Percentiles rank a stretch among this genome's conserved stretches.
Conservation (phyloP, 2,797 vertebrate genomes). For the Takifugu rubripes region DNA sequence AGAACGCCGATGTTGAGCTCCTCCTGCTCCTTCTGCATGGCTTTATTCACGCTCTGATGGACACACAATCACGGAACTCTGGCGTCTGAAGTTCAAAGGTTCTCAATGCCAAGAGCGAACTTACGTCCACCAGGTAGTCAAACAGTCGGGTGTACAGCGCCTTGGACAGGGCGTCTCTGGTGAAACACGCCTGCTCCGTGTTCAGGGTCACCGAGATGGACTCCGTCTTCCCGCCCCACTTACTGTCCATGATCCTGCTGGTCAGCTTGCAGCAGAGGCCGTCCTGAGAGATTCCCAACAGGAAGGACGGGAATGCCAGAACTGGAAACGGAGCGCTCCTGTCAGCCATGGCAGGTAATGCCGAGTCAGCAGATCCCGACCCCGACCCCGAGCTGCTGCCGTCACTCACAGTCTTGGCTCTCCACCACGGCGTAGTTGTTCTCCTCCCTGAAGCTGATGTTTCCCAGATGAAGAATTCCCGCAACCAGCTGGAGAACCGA, state of each 20-base stretch:
- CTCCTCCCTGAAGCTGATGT: slow-evolving; percentile 80
- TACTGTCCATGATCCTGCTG: slow-evolving; percentile 82
- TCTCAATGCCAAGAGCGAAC: slow-evolving; percentile 22
- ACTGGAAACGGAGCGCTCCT: slow-evolving; percentile 51
- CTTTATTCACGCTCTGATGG: slow-evolving; percentile 77
- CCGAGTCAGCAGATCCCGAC: no score
- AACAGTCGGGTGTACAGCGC: slow-evolving; percentile 80
- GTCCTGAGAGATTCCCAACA: slow-evolving; percentile 78
- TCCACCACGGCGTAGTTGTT: slow-evolving; percentile 83
- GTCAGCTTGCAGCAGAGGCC: slow-evolving; percentile 78
- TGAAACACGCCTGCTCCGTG: slow-evolving; percentile 79
- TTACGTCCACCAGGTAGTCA: slow-evolving; percentile 81
- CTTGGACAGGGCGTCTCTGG: slow-evolving; percentile 80
- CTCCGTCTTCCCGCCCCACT: slow-evolving; percentile 81
- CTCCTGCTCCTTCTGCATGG: slow-evolving; percentile 80
- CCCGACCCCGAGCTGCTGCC: no score
- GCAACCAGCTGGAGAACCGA: slow-evolving; percentile 81
- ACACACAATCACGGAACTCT: background rate
- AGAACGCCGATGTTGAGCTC: slow-evolving; percentile 82
- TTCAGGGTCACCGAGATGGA: slow-evolving; percentile 81
- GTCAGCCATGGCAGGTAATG: background rate
- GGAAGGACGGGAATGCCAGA: slow-evolving; percentile 79
- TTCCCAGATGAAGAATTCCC: slow-evolving; percentile 82
- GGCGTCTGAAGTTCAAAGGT: no score
- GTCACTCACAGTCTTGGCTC: slow-evolving; percentile 79